These are phyloP conservation scores for Pithys albifrons DNA, from an alignment of 2,113 vertebrate genomes.

Conservation along the genomic window DNA sequence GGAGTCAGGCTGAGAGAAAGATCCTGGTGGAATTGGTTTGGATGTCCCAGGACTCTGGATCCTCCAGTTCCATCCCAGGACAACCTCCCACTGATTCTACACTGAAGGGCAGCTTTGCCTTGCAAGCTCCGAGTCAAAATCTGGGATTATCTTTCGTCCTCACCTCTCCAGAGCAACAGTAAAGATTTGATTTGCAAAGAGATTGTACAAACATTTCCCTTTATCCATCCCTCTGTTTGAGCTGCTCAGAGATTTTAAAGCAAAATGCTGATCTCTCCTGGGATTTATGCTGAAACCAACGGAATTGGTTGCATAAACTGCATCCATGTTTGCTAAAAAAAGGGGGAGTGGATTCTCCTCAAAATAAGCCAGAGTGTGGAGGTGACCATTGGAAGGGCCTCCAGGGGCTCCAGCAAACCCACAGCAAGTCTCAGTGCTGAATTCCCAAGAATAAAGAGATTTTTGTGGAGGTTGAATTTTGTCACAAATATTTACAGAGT, in stretches of 20 bases:
- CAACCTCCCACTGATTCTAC: neutral
- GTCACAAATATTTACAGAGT: neutral
- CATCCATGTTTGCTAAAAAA: neutral
- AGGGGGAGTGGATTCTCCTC: neutral
- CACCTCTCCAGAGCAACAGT: neutral
- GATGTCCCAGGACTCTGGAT: neutral
- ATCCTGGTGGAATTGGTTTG: rapidly evolving
- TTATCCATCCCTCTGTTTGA: neutral
- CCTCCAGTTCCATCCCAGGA: neutral
- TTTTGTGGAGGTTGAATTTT: neutral
- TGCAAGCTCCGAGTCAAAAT: neutral
- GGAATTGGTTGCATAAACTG: neutral
- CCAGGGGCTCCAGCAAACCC: neutral
- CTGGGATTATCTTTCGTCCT: slow-evolving; percentile 5
- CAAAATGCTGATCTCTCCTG: neutral
- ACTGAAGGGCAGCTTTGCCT: neutral
- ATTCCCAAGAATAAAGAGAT: neutral
- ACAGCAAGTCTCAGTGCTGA: rapidly evolving
- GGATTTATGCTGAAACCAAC: slow-evolving; percentile 11
- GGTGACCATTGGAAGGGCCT: neutral
- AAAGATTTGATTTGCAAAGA: slow-evolving; percentile 56
- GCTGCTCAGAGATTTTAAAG: slow-evolving; percentile 7
- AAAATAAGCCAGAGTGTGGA: neutral
- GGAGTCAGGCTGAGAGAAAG: neutral
- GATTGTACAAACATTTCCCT: slow-evolving; percentile 47